A percentile compares a stretch with the other conserved stretches of the same genome.
Evolutionary conservation across 2,888 invertebrate genomes (phyloP).

Genomic region (Tortricodes alternella): DNA sequence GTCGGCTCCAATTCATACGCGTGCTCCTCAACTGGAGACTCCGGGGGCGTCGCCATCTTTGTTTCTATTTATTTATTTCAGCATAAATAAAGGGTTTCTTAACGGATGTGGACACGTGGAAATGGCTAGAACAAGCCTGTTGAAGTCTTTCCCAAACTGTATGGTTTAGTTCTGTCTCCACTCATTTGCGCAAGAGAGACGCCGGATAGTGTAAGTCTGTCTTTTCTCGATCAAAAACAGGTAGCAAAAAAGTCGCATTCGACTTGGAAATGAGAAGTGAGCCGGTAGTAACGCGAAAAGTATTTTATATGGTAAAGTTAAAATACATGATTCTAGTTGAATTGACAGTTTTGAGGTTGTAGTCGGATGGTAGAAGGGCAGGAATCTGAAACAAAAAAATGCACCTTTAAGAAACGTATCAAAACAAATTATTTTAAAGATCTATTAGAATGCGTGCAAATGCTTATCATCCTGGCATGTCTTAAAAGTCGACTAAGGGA

Average conservation of each 20-base stretch:
- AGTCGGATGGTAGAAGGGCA: constrained; percentile 50
- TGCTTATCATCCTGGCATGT: too few relatives aligned
- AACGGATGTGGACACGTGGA: too few relatives aligned
- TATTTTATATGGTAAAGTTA: constrained; percentile 20
- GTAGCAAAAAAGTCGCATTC: too few relatives aligned
- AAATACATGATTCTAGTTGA: constrained; percentile 25
- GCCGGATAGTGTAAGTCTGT: background rate
- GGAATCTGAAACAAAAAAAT: constrained; percentile 56
- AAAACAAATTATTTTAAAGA: too few relatives aligned
- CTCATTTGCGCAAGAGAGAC: too few relatives aligned
- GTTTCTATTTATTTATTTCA: constrained; percentile 5
- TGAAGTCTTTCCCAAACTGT: too few relatives aligned
- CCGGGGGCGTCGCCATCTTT: constrained; percentile 92
- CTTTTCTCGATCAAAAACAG: background rate
- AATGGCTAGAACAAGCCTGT: too few relatives aligned
- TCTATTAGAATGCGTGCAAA: too few relatives aligned
- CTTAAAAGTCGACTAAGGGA: too few relatives aligned
- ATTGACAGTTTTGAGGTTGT: constrained; percentile 29
- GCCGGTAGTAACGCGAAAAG: constrained; percentile 10
- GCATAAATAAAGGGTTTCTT: too few relatives aligned
- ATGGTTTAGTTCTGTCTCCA: too few relatives aligned
- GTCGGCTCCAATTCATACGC: constrained; percentile 93
- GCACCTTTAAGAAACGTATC: background rate
- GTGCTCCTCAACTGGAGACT: constrained; percentile 93
- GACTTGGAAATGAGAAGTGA: constrained; percentile 8